A percentile compares a stretch with the other conserved stretches of the same genome.
phyloP scores from a whole-genome alignment of 2,113 vertebrate species.

The Camelus bactrianus region DNA sequence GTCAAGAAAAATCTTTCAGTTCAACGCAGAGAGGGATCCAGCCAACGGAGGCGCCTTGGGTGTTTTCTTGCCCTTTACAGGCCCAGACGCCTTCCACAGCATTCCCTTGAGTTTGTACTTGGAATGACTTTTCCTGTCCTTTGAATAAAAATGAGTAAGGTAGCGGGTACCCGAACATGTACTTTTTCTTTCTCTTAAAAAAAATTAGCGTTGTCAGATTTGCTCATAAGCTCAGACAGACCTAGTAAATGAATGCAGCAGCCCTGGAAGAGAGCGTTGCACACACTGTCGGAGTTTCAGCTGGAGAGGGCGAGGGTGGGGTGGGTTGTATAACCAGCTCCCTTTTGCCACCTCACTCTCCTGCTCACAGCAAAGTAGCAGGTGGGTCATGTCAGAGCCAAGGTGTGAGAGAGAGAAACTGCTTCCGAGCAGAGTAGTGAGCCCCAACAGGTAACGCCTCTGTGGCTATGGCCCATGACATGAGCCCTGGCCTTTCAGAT shows the following conservation, averaged over 20 bases:
- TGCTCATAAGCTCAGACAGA: background rate
- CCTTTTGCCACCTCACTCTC: background rate
- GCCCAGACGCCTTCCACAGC: background rate
- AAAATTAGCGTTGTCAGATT: background rate
- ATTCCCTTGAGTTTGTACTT: background rate
- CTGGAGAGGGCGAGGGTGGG: background rate
- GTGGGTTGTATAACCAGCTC: background rate
- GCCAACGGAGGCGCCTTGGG: background rate
- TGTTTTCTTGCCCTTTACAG: constrained; percentile 21
- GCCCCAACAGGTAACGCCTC: background rate
- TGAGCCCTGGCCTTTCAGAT: background rate
- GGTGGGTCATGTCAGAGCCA: background rate
- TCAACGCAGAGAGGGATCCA: background rate
- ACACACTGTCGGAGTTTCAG: background rate
- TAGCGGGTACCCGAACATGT: background rate
- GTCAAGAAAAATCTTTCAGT: constrained; percentile 30
- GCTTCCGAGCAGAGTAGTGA: background rate
- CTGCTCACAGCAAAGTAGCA: background rate
- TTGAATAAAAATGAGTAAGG: background rate
- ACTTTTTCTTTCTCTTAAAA: constrained; percentile 24
- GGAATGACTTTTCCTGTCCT: background rate
- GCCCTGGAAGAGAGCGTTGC: background rate
- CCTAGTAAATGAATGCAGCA: background rate
- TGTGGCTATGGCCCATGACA: background rate
- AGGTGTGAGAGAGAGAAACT: background rate